These are phyloP conservation scores for Zaprionus inermis DNA, from an alignment of 1,140 invertebrate species.

Conservation along the genomic window DNA sequence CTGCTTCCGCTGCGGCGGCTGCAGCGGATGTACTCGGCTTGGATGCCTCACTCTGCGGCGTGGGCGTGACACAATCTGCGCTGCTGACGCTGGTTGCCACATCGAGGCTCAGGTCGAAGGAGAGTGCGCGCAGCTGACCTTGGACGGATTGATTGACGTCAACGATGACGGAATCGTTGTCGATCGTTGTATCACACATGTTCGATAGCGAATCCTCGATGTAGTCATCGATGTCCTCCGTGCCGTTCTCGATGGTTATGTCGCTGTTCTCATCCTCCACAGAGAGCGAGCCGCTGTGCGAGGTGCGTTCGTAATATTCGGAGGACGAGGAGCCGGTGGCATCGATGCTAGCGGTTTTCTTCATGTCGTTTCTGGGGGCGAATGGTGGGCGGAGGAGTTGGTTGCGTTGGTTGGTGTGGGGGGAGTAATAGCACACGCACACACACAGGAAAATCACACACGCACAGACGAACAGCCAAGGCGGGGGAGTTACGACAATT, in stretches of 20 bases:
- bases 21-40: slow-evolving; percentile 34
- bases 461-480: slow-evolving; percentile 23
- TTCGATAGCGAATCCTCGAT: slow-evolving; percentile 76
- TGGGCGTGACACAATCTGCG: slow-evolving; percentile 46
- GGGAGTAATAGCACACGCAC: slow-evolving; percentile 11
- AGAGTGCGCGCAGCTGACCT: slow-evolving; percentile 32
- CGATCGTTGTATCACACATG: slow-evolving; percentile 67
- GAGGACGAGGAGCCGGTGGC: slow-evolving; percentile 61
- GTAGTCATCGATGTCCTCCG: slow-evolving; percentile 79
- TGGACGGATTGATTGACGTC: slow-evolving; percentile 39
- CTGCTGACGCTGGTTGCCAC: slow-evolving; percentile 5
- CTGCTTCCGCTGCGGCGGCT: not conserved
- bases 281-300: slow-evolving; percentile 78
- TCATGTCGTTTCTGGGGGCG: slow-evolving; percentile 53
- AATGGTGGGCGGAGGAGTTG: not conserved
- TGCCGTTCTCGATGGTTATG: slow-evolving; percentile 80
- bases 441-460: slow-evolving; percentile 17
- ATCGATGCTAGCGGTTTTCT: slow-evolving; percentile 73
- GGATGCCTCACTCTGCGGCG: slow-evolving; percentile 42
- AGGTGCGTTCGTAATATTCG: slow-evolving; percentile 65
- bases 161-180: slow-evolving; percentile 41
- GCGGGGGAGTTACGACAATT: slow-evolving; percentile 23
- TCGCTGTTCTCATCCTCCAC: slow-evolving; percentile 83
- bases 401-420: not conserved
- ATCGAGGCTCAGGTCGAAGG: slow-evolving; percentile 53